Evolutionary conservation across 30 jellyfish, hydroid and myxozoan species (phyloP), one percentile per base, ranked within the genome.

Genomic region (Hydractinia echinata): DNA sequence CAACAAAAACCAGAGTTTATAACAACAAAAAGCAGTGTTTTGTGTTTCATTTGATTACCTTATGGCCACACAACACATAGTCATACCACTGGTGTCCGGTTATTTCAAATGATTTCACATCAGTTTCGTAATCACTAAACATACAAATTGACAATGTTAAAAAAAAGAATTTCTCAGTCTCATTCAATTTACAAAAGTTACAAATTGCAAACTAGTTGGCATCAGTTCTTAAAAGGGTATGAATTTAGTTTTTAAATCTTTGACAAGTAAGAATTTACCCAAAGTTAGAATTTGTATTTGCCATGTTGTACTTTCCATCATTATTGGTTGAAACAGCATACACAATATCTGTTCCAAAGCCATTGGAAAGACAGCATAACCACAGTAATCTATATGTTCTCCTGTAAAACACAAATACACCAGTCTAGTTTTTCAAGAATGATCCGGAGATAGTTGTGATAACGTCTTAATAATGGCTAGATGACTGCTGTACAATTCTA

Each of bases 311-410:
- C 10, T 77, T 82, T 2, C 66, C 76, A 48, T 84, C 85, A 71
- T 67, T 15, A 56, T 51, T 83, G 66, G 39, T 54, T 4, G 96
- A 83, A 20, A 56, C 89, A 4, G 98, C 98, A 83, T 86, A 81
- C 10, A 92, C 83, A 53, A 92, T 83, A 66, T 92, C 98, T 92
- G 98, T 56, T 92, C 96, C 61, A 92, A 61, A 11, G 98, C 98
- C 98, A 92, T 92, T 61, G 98, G 98, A 61, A 92, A 87, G 11
- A 92, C 98, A 51, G 95, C 98, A 92, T 92, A 92, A 50, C 98
- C 98, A 79, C 98, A 92, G 61, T 92, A 92, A 61, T 92, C 98
- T 39, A 92, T 84, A 69, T 92, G 98, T 55, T 92, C 98, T 18
- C 98, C 98, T 92, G 2, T 50, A 81, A 8, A 18, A 53, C 10